A percentile compares a stretch with the other conserved stretches of the same genome.
Evolutionary conservation across 1,140 invertebrate species (phyloP).

Genomic region (Halesus radiatus): DNA sequence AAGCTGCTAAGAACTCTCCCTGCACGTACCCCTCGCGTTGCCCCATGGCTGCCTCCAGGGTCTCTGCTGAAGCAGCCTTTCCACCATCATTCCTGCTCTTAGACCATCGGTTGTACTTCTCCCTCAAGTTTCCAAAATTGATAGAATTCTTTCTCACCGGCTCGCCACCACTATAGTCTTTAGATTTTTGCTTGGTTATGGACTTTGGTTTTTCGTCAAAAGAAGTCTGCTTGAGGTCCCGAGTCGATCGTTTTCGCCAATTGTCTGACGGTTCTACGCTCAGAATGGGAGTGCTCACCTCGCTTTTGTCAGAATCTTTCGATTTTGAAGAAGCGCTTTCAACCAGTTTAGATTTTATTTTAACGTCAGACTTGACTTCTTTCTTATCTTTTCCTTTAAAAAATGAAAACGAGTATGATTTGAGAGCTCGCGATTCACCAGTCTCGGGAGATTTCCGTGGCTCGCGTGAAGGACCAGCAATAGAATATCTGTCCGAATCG

Average conservation of each 20-base stretch:
- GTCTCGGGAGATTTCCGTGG: background rate
- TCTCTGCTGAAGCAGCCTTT: constrained; percentile 60
- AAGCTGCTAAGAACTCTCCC: constrained; percentile 74
- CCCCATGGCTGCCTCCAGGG: constrained; percentile 61
- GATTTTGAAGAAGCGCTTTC: constrained; percentile 19
- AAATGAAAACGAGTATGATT: constrained; percentile 45
- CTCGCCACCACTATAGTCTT: constrained; percentile 49
- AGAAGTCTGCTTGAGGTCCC: constrained; percentile 2
- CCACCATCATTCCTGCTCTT: constrained; percentile 63
- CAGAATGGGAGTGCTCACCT: background rate
- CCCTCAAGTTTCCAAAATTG: constrained; percentile 37
- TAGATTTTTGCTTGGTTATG: constrained; percentile 61
- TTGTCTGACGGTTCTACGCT: background rate
- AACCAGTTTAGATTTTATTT: constrained; percentile 25
- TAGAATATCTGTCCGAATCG: background rate
- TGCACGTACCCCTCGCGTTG: constrained; percentile 58
- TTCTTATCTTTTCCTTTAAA: constrained; percentile 49
- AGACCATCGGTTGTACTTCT: constrained; percentile 47
- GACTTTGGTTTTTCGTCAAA: constrained; percentile 51
- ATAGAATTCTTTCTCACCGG: constrained; percentile 41
- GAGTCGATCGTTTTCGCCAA: constrained; percentile 4
- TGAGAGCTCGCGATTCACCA: background rate
- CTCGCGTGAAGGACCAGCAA: background rate
- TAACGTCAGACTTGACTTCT: constrained; percentile 3
- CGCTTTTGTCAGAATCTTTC: constrained; percentile 27